Evolutionary conservation across 2,113 vertebrate species (phyloP).

Genomic region (Apodemus speciosus): DNA sequence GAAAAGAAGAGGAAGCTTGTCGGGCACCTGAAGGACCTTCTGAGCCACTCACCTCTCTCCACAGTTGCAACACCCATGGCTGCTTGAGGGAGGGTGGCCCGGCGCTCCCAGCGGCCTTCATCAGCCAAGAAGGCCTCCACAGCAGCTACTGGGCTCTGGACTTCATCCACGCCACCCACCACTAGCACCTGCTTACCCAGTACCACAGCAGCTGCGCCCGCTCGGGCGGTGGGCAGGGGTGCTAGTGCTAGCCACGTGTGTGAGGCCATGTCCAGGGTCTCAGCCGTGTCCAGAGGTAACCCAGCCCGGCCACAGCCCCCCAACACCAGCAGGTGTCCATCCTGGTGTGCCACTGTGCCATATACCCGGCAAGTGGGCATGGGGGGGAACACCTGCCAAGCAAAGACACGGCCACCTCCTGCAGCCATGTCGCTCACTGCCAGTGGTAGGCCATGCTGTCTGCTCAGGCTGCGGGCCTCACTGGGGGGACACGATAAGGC

Average conservation of each 20-base stretch:
- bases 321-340: conserved; percentile 92
- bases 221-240: conserved; percentile 90
- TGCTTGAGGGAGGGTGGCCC: conserved; percentile 91
- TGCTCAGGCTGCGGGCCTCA: conserved; percentile 53
- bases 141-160: conserved; percentile 93
- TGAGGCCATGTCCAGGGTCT: conserved; percentile 91
- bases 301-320: conserved; percentile 94
- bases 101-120: conserved; percentile 96
- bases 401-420: conserved; percentile 88
- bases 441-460: conserved; percentile 80
- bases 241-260: conserved; percentile 93
- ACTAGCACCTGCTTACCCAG: conserved; percentile 93
- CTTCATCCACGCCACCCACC: conserved; percentile 94
- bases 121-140: conserved; percentile 95
- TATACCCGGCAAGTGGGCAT: conserved; percentile 95
- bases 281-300: conserved; percentile 90
- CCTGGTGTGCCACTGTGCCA: conserved; percentile 91
- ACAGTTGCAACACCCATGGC: conserved; percentile 95
- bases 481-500: conserved; percentile 24
- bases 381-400: conserved; percentile 93
- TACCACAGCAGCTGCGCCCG: conserved; percentile 90
- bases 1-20: background rate
- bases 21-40: background rate
- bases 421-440: conserved; percentile 90
- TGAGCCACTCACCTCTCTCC: conserved; percentile 92